Evolutionary conservation across 1,140 invertebrate genomes (phyloP), one percentile per base, ranked within the genome.

Genomic region (Patella vulgata): DNA sequence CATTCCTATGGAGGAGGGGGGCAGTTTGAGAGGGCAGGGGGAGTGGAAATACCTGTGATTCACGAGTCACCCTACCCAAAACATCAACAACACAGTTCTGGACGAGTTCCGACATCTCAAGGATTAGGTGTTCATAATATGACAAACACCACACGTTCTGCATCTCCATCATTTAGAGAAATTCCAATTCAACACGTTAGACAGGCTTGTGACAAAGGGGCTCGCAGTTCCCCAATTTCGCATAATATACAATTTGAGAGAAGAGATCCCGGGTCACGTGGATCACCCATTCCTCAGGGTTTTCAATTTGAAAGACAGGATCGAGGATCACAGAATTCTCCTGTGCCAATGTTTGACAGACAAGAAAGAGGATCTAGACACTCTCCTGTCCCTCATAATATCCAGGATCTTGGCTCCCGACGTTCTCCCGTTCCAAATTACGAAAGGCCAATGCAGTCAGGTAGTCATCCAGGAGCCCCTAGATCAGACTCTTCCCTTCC

Each of bases 1-100:
- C n/a, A n/a, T n/a, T n/a, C n/a, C n/a, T n/a, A n/a, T n/a, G n/a
- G n/a, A n/a, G n/a, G n/a, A n/a, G n/a, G n/a, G n/a, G n/a, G n/a
- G n/a, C n/a, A n/a, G n/a, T n/a, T n/a, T n/a, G n/a, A n/a, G n/a
- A n/a, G n/a, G n/a, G n/a, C n/a, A n/a, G n/a, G n/a, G n/a, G n/a
- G n/a, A n/a, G n/a, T n/a, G 23, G 66, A 72, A 39, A 65, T 70
- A 31, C 72, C 72, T 36, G 64, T 71, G 4, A 59, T 44, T 14
- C 65, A 63, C 44, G 68, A 74, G 48, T 19, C 59, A 61, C 14
- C 70, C 66, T 21, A 60, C 68, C 75, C 71, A 31, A 69, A 70
- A 19, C 74, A 72, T 59, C 63, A 68, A 21, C 73, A 70, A 62
- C 60, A 69, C 46, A n/a, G n/a, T n/a, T n/a, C 70, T 62, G 59